A percentile compares a stretch with the other conserved stretches of the same genome.
Conservation (phyloP, 2,113 vertebrate species). For the Hipposideros armiger region DNA sequence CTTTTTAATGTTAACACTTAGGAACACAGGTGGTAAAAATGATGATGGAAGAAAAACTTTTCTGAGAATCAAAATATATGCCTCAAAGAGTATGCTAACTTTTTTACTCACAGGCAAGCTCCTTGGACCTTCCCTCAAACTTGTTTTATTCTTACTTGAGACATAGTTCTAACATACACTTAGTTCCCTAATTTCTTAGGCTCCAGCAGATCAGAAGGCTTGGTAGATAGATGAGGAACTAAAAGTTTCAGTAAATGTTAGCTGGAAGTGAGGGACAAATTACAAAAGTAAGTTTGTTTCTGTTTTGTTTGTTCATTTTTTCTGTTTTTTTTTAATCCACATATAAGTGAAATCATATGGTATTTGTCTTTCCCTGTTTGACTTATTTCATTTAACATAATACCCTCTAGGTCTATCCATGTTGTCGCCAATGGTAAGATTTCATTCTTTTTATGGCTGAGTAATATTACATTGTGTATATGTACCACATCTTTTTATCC, state of each 20-base stretch:
- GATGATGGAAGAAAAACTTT: neutral
- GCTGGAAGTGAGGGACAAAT: neutral
- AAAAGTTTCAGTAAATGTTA: slow-evolving; percentile 36
- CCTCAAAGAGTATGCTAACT: neutral
- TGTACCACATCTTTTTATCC: neutral
- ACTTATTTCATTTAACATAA: neutral
- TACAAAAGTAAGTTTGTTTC: slow-evolving; percentile 20
- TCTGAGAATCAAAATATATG: neutral
- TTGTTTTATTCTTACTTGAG: neutral
- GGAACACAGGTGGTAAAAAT: slow-evolving; percentile 14
- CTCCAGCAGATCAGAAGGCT: neutral
- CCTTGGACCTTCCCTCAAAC: neutral
- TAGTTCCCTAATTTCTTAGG: slow-evolving; percentile 6
- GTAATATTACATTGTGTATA: neutral
- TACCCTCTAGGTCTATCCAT: neutral
- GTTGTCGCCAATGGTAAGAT: neutral
- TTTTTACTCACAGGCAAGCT: neutral
- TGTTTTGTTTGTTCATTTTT: neutral
- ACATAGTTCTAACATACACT: neutral
- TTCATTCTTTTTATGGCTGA: neutral
- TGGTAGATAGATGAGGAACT: neutral
- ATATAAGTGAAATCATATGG: neutral
- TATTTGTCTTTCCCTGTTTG: neutral
- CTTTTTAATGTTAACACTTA: neutral
- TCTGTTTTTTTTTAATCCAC: neutral